A percentile compares a stretch with the other conserved stretches of the same genome.
These are phyloP conservation scores for Buteo buteo DNA, from an alignment of 2,113 vertebrate genomes.

Conservation along the genomic window DNA sequence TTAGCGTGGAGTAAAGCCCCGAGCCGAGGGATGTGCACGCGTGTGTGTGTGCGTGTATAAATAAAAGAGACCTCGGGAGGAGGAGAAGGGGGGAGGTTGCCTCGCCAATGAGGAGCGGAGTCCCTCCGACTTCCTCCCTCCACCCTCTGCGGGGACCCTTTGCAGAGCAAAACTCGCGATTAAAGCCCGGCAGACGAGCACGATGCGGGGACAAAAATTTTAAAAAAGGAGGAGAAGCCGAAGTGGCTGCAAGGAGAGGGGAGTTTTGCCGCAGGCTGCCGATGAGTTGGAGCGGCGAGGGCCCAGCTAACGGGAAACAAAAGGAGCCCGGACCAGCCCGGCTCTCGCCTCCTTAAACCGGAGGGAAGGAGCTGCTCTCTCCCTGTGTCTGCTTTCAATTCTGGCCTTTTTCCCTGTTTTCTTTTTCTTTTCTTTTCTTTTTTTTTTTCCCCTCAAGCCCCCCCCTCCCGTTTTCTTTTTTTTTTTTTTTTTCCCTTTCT, in stretches of 20 bases:
- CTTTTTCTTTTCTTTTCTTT: neutral
- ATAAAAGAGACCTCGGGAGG: constrained; percentile 55
- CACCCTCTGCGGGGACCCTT: constrained; percentile 48
- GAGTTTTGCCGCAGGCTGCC: neutral
- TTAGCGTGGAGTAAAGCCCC: neutral
- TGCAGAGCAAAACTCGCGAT: neutral
- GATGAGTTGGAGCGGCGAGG: neutral
- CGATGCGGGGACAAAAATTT: neutral
- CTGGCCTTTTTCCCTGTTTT: constrained; percentile 20
- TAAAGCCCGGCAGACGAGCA: neutral
- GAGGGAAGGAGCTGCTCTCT: constrained; percentile 3
- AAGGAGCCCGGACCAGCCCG: neutral
- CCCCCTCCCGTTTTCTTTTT: neutral
- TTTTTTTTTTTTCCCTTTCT: constrained; percentile 30
- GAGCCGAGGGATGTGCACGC: constrained; percentile 3
- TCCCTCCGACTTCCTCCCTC: constrained; percentile 56
- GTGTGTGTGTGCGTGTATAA: constrained; percentile 37
- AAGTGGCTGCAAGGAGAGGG: neutral
- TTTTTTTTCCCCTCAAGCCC: neutral
- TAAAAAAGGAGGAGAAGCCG: neutral
- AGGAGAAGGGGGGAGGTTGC: constrained; percentile 26
- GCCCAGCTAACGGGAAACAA: neutral
- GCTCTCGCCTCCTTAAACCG: constrained; percentile 5
- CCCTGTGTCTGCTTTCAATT: constrained; percentile 57
- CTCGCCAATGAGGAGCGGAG: constrained; percentile 46